A percentile compares a stretch with the other conserved stretches of the same genome.
Evolutionary conservation across 2,888 invertebrate genomes (phyloP).

Genomic region (Sinohyriopsis cumingii): DNA sequence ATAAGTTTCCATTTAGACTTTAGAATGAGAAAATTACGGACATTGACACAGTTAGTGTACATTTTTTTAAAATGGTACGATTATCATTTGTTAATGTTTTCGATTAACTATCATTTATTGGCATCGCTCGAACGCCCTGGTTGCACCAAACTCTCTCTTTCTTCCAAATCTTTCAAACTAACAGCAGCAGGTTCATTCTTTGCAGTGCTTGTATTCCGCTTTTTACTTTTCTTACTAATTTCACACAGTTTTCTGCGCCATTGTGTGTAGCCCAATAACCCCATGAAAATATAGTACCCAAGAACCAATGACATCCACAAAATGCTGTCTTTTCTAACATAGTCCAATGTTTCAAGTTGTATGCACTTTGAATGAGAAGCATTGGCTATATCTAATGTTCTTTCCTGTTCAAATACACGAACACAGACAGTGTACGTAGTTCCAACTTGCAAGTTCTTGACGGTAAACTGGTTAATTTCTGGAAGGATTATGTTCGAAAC

Average conservation of each 20-base stretch:
- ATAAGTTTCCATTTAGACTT: too few relatives aligned
- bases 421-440: constrained; percentile 35
- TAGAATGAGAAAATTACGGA: too few relatives aligned
- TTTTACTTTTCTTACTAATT: constrained; percentile 8
- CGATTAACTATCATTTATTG: neutral
- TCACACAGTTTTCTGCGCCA: constrained; percentile 34
- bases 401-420: constrained; percentile 23
- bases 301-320: constrained; percentile 31
- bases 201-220: neutral
- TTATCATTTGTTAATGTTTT: too few relatives aligned
- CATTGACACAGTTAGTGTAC: too few relatives aligned
- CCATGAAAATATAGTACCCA: constrained; percentile 38
- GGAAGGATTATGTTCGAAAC: constrained; percentile 24
- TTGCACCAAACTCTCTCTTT: constrained; percentile 22
- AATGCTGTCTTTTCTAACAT: constrained; percentile 39
- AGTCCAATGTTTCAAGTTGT: constrained; percentile 38
- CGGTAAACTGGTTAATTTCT: constrained; percentile 21
- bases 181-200: constrained; percentile 6
- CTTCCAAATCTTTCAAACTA: constrained; percentile 28
- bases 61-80: too few relatives aligned
- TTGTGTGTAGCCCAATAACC: constrained; percentile 31
- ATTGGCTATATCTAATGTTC: constrained; percentile 21
- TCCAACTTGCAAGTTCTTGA: constrained; percentile 22
- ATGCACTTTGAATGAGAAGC: constrained; percentile 39
- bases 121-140: constrained; percentile 32